Evolutionary conservation across 2,797 vertebrate species (phyloP).

Genomic region (Chrosomus eos): DNA sequence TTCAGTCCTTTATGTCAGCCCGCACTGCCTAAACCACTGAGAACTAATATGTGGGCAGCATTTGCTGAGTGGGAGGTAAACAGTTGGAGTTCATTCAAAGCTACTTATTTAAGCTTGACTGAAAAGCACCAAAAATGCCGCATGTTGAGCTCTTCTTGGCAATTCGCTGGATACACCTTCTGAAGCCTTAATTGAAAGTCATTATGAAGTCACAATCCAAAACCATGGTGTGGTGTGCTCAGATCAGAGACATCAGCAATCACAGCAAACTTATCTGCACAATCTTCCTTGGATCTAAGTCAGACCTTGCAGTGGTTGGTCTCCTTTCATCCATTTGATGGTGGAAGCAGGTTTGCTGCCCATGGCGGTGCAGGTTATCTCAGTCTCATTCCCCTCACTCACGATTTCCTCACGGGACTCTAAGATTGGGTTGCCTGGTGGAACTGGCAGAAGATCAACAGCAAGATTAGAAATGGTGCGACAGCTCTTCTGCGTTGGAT

Average conservation of each 20-base stretch:
- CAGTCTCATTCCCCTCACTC: constrained; percentile 94
- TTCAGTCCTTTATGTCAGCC: constrained; percentile 49
- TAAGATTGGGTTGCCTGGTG: constrained; percentile 91
- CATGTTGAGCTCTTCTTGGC: constrained; percentile 22
- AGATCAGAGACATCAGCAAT: constrained; percentile 42
- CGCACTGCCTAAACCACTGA: constrained; percentile 38
- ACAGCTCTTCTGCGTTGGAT: constrained; percentile 44
- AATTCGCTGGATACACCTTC: constrained; percentile 33
- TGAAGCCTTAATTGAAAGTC: constrained; percentile 53
- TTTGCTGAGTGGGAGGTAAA: constrained; percentile 57
- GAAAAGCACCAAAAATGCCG: constrained; percentile 29
- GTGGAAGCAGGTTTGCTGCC: constrained; percentile 94
- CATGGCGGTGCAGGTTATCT: constrained; percentile 95
- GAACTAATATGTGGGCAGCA: constrained; percentile 50
- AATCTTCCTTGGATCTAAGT: constrained; percentile 42
- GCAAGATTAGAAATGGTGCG: constrained; percentile 55
- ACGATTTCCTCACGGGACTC: constrained; percentile 92
- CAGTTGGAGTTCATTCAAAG: constrained; percentile 61
- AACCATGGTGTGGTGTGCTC: constrained; percentile 5
- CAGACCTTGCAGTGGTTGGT: constrained; percentile 90
- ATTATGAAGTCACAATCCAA: constrained; percentile 37
- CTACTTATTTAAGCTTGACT: constrained; percentile 54
- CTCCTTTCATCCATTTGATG: constrained; percentile 97
- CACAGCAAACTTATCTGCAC: constrained; percentile 35
- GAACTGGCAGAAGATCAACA: constrained; percentile 79